Evolutionary conservation across 1,140 invertebrate species (phyloP), one percentile per base, ranked within the genome.

Genomic region (Ctenoplectra terminalis): DNA sequence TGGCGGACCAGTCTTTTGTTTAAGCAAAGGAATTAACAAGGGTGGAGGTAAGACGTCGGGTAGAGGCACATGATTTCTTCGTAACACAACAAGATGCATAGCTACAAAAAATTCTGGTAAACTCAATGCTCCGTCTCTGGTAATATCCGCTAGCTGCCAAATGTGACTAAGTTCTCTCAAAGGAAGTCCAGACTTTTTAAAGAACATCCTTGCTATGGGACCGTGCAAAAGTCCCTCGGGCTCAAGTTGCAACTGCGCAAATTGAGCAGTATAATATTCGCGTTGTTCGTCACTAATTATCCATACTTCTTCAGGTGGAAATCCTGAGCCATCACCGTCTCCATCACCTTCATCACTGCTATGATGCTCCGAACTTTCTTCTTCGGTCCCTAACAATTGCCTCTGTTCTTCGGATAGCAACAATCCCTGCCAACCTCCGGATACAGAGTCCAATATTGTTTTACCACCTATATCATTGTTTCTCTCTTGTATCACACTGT

Each of bases 71-170:
- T 96, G 95, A 92, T 97, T 97, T 89, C 97, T 96, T 83, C 98
- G 93, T 29, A 99, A 93, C 26, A 99, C 98, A 37, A 99, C 98
- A 73, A 99, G 95, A 94, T 99, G 98, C 98, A 99, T 99, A 34
- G 98, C 98, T 81, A 98, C 98, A 90, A 97, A 98, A 93, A 99
- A 99, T 94, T 99, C 99, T 76, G 97, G 96, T 43, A 99, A 93
- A 83, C 98, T 98, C 4, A 99, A 93, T 72, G 98, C 98, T 46
- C 98, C 98, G 94, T 99, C 99, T 93, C 97, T 96, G 43, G 97
- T 99, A 9, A 99, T 96, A 93, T 99, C 98, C 20, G 98, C 97
- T 70, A 99, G 94, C 91, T 99, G 97, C 98, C 99, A 99, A 90
- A 99, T 99, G 92, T 98, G 98, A 64, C 98, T 96, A 7, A 99